Evolutionary conservation across 2,888 invertebrate genomes (phyloP), one percentile per base, ranked within the genome.

Genomic region (Dysmachus trigonus): DNA sequence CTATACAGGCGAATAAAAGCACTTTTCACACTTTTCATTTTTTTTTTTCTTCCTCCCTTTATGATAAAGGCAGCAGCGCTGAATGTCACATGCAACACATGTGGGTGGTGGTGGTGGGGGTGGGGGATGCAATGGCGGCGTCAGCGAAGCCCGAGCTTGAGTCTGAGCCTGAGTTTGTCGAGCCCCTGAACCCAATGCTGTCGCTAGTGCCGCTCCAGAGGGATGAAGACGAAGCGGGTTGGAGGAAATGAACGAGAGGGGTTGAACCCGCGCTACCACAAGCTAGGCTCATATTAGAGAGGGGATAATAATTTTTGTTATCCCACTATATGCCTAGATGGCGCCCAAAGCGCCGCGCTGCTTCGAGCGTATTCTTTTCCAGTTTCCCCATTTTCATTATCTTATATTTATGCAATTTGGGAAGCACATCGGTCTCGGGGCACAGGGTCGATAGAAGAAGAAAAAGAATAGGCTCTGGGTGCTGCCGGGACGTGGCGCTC

Each of bases 1-100:
- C 88, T 89, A 88, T 89, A 87, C 71, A 82, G 53, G 81, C 51
- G 79, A 86, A 86, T 83, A 87, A 88, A 87, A 79, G 87, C 87
- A 88, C 87, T 86, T 86, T 86, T 81, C 81, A 81, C 85, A 85
- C 85, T 85, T 85, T 85, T 85, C 62, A 85, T 79, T 62, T 41
- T 41, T 38, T 38, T 38, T 35, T 33, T 8, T 35, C 13, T 85
- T 53, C 53, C 74, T 85, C 74, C 74, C 33, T 85, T 85, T 85
- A 85, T 85, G 85, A 76, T 85, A 85, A 85, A 53, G 85, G 51
- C 47, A 76, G 51, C 73, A 33, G 41, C 18, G 33, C 73, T 85
- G 85, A 85, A 85, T 85, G 51, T 85, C 74, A 85, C 74, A 85
- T 85, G 85, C 85, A 73, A 85, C 85, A 85, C 85, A 85, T 85